Conservation (phyloP, 2,888 invertebrate species). For the Balanococcus diminutus region DNA sequence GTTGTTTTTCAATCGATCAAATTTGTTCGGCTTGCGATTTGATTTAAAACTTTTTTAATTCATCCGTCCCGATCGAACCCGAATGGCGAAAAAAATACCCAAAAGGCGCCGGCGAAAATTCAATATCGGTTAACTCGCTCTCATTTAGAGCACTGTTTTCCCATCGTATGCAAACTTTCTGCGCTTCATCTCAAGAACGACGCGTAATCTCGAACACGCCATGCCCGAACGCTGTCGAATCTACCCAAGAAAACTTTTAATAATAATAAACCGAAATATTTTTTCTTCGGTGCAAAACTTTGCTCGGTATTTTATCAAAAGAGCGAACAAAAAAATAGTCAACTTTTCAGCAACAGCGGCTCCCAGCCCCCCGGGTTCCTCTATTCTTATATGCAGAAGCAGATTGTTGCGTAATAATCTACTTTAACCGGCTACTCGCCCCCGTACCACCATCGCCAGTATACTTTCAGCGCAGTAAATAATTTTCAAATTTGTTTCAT, state of each 20-base stretch:
- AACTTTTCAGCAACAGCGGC: background rate
- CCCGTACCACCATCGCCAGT: background rate
- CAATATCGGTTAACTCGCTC: slow-evolving; percentile 7
- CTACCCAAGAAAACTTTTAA: background rate
- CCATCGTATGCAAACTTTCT: background rate
- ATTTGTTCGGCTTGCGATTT: background rate
- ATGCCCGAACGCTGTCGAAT: background rate
- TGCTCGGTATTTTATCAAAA: slow-evolving; percentile 20
- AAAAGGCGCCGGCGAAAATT: background rate
- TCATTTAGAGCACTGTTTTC: background rate
- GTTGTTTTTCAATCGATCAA: background rate
- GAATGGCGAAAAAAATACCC: background rate
- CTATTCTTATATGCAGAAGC: background rate
- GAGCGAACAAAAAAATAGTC: background rate
- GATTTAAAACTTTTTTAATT: slow-evolving; percentile 33
- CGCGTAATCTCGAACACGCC: slow-evolving; percentile 11
- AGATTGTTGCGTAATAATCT: slow-evolving; percentile 24
- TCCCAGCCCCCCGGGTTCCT: background rate
- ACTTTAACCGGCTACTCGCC: too few species aligned
- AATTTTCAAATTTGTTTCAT: background rate
- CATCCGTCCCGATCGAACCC: background rate
- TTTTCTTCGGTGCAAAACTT: slow-evolving; percentile 2
- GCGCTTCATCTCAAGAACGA: background rate
- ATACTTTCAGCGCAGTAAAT: background rate
- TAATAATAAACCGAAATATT: slow-evolving; percentile 29